These are phyloP conservation scores for Phainopepla nitens DNA, from an alignment of 2,113 vertebrate genomes.

Conservation along the genomic window DNA sequence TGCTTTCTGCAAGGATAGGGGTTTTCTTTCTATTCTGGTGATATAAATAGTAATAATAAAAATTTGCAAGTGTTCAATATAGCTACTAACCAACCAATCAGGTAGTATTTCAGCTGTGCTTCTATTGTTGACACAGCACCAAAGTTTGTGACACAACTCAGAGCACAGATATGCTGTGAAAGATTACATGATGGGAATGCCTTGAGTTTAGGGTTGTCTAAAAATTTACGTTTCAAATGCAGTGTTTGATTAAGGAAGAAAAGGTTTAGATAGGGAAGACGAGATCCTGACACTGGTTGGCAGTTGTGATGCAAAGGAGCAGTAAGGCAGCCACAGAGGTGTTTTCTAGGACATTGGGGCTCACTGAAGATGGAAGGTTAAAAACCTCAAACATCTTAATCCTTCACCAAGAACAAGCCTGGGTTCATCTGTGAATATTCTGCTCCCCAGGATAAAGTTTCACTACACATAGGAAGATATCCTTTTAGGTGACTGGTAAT, in stretches of 20 bases:
- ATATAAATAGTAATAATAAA: background rate
- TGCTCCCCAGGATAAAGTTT: background rate
- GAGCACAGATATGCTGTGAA: background rate
- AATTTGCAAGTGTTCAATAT: background rate
- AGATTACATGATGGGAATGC: background rate
- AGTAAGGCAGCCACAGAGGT: background rate
- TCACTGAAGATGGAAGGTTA: background rate
- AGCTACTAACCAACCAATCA: background rate
- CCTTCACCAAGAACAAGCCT: background rate
- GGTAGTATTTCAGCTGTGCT: background rate
- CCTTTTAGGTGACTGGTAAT: background rate
- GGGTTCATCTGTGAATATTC: background rate
- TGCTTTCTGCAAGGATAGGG: background rate
- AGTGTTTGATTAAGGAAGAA: background rate
- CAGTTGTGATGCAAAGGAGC: background rate
- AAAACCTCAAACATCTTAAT: background rate
- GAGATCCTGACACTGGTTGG: background rate
- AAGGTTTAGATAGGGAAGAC: background rate
- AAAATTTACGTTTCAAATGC: background rate
- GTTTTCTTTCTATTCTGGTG: background rate
- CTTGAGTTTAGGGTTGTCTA: background rate
- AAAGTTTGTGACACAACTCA: background rate
- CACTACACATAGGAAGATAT: rapidly evolving
- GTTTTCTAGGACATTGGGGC: background rate
- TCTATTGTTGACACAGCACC: background rate